These are phyloP conservation scores for Gandaritis pyraliata DNA, from an alignment of 2,888 invertebrate species.

Conservation along the genomic window DNA sequence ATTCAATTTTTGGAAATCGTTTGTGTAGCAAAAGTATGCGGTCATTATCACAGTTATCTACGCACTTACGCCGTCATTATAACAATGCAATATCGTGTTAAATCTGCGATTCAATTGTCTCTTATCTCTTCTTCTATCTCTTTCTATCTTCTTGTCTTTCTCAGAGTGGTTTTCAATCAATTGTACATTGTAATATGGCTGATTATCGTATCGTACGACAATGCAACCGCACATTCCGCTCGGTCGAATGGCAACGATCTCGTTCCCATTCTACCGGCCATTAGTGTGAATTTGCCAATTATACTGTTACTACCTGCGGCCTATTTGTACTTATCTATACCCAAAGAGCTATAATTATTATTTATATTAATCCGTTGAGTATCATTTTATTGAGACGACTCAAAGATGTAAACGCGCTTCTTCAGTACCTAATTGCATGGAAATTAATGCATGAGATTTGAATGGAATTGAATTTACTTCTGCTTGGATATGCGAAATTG, in stretches of 20 bases:
- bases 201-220: conserved; percentile 34
- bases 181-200: neutral
- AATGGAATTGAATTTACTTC: conserved; percentile 5
- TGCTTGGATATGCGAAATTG: conserved; percentile 1
- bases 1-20: too few relatives aligned
- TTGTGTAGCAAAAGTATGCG: too few relatives aligned
- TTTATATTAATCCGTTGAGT: neutral
- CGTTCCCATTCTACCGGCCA: conserved; percentile 60
- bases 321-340: conserved; percentile 13
- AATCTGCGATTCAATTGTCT: too few relatives aligned
- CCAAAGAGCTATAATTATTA: neutral
- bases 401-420: conserved; percentile 40
- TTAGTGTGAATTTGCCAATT: conserved; percentile 32
- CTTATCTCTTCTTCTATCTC: too few relatives aligned
- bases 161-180: too few relatives aligned
- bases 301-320: conserved; percentile 31
- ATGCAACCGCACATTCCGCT: conserved; percentile 54
- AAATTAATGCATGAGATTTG: conserved; percentile 18
- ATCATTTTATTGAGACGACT: neutral
- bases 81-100: too few relatives aligned
- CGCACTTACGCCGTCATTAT: too few relatives aligned
- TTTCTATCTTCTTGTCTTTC: too few relatives aligned
- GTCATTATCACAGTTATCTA: too few relatives aligned
- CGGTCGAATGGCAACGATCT: conserved; percentile 60
- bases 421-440: conserved; percentile 11